Percentiles rank a stretch among this genome's conserved stretches.
Conservation (phyloP, 35 echinoderm and acorn worm species). For the Eucidaris tribuloides region DNA sequence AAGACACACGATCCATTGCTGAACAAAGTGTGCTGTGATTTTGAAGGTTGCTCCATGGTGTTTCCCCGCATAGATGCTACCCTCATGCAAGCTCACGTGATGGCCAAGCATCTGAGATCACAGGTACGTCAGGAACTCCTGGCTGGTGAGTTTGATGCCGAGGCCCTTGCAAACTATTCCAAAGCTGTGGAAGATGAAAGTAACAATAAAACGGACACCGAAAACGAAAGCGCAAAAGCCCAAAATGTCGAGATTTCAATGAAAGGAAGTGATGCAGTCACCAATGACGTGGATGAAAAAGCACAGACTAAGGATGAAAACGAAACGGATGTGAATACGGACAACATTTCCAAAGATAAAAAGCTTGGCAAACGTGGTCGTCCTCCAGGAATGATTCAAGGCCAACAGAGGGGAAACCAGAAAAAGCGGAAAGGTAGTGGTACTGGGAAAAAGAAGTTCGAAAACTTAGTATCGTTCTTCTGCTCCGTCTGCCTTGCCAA, state of each 20-base stretch:
- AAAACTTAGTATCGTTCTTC: neutral
- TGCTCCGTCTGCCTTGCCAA: neutral
- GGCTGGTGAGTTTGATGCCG: neutral
- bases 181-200: neutral
- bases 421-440: neutral
- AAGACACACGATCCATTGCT: conserved; percentile 29
- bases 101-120: conserved; percentile 40
- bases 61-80: conserved; percentile 35
- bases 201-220: no score
- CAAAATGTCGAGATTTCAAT: neutral
- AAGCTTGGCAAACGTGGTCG: neutral
- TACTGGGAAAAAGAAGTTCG: conserved; percentile 8
- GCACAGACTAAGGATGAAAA: neutral
- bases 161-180: neutral
- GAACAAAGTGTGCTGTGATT: conserved; percentile 3
- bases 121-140: neutral
- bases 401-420: neutral
- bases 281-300: no score
- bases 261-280: no score
- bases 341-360: neutral
- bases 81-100: conserved; percentile 57
- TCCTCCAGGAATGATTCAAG: neutral
- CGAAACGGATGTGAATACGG: neutral
- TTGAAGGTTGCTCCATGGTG: conserved; percentile 24
- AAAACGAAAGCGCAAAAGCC: neutral